Conservation (phyloP, 2,113 vertebrate genomes). For the Sturnira hondurensis region DNA sequence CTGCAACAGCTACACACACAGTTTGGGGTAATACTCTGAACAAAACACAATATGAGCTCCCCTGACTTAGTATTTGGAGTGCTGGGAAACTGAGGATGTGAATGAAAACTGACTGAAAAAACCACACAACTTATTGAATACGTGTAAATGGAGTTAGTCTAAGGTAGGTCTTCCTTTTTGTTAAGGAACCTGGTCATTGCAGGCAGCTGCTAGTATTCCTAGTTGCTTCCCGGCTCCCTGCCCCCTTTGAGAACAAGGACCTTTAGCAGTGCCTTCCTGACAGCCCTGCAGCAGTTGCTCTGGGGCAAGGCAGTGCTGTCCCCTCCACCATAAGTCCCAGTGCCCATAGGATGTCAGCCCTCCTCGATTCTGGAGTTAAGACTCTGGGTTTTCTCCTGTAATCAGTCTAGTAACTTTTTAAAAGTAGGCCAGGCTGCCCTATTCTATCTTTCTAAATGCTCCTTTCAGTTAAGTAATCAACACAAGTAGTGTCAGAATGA, state of each 20-base stretch:
- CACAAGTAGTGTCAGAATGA: not conserved
- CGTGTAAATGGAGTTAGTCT: not conserved
- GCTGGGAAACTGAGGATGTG: not conserved
- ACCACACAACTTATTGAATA: not conserved
- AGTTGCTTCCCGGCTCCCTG: not conserved
- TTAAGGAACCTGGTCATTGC: not conserved
- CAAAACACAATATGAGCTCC: not conserved
- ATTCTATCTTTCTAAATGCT: not conserved
- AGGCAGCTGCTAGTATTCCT: not conserved
- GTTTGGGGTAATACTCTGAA: slow-evolving; percentile 1
- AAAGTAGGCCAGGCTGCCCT: not conserved
- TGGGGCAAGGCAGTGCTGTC: not conserved
- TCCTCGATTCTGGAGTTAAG: not conserved
- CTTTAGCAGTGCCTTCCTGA: not conserved
- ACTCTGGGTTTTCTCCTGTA: not conserved
- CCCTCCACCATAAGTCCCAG: not conserved
- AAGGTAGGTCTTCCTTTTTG: not conserved
- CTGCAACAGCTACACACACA: not conserved
- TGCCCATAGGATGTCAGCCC: not conserved
- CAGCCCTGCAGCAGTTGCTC: not conserved
- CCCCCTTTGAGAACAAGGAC: not conserved
- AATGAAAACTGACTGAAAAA: not conserved
- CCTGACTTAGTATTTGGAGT: not conserved
- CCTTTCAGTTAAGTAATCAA: not conserved
- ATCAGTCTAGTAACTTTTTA: not conserved